Percentiles rank a stretch among this genome's conserved stretches.
These are phyloP conservation scores for Esperia sulphurella DNA, from an alignment of 2,888 invertebrate species.

Conservation along the genomic window DNA sequence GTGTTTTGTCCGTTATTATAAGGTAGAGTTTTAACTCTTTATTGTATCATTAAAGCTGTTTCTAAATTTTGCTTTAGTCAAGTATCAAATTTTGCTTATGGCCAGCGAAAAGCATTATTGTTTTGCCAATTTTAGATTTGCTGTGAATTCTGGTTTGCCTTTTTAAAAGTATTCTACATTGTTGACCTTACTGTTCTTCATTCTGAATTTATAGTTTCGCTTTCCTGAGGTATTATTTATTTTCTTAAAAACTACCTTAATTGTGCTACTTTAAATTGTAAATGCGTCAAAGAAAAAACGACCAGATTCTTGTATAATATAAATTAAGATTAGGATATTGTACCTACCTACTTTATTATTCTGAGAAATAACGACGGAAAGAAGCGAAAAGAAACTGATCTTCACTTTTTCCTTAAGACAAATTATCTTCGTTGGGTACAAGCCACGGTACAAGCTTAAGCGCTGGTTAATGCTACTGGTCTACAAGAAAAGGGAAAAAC, in stretches of 20 bases:
- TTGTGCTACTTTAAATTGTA: too few relatives aligned
- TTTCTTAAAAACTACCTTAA: too few relatives aligned
- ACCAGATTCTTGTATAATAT: too few relatives aligned
- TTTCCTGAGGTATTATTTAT: too few relatives aligned
- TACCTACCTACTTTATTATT: too few relatives aligned
- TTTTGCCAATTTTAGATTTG: neutral
- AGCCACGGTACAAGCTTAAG: neutral
- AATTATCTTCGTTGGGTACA: neutral
- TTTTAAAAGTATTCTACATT: too few relatives aligned
- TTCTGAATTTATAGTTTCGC: too few relatives aligned
- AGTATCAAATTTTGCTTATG: neutral
- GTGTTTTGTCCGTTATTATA: constrained; percentile 6
- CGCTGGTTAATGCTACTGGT: neutral
- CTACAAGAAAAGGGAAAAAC: neutral
- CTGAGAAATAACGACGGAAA: neutral
- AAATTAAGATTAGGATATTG: too few relatives aligned
- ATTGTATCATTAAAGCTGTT: constrained; percentile 7
- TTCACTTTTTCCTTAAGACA: neutral
- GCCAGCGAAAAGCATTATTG: neutral
- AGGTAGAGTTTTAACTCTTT: constrained; percentile 8
- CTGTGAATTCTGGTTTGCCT: too few relatives aligned
- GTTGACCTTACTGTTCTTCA: too few relatives aligned
- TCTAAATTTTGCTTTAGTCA: neutral
- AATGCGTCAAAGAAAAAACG: too few relatives aligned
- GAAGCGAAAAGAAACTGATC: neutral